Evolutionary conservation across 2,888 invertebrate genomes (phyloP), one percentile per base, ranked within the genome.

Genomic region (Spilarctia lutea): DNA sequence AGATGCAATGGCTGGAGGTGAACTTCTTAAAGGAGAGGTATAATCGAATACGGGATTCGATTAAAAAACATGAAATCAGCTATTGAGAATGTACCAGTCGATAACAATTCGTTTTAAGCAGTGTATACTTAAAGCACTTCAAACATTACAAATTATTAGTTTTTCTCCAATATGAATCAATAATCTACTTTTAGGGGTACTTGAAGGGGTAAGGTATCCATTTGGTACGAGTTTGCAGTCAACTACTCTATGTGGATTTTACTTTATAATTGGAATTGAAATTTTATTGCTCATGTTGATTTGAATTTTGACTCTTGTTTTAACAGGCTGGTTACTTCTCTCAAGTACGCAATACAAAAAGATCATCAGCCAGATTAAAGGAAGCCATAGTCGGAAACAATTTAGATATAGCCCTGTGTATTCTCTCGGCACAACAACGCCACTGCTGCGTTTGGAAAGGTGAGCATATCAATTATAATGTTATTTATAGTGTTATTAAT

Each of bases 1-100:
- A 73, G 99, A 99, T 89, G 99, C 99, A 0, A 98, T 99, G 97
- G 98, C 98, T 73, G 99, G 99, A 16, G 99, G 99, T 0, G 99
- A 99, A 94, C 94, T 99, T 70, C 96, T 99, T 6, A 97, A 98
- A 89, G 98, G 98, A 86, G 99, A 99, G 97, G 99, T 98, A 78
- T 39, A 11, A 39, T 27, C n/a, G n/a, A n/a, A n/a, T n/a, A n/a
- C n/a, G n/a, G n/a, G n/a, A n/a, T n/a, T n/a, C n/a, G n/a, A n/a
- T n/a, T n/a, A n/a, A n/a, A n/a, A n/a, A n/a, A n/a, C n/a, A 20
- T 24, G 24, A 52, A 52, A 1, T 24, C 3, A 52, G 52, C 52
- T 52, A 52, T 20, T 52, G 52, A 52, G 8, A 24, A 24, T 52
- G 24, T 7, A 7, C 20, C 20, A 48, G 48, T 20, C 48, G n/a